Conservation (phyloP, 2,113 vertebrate species). For the Rhea americana region DNA sequence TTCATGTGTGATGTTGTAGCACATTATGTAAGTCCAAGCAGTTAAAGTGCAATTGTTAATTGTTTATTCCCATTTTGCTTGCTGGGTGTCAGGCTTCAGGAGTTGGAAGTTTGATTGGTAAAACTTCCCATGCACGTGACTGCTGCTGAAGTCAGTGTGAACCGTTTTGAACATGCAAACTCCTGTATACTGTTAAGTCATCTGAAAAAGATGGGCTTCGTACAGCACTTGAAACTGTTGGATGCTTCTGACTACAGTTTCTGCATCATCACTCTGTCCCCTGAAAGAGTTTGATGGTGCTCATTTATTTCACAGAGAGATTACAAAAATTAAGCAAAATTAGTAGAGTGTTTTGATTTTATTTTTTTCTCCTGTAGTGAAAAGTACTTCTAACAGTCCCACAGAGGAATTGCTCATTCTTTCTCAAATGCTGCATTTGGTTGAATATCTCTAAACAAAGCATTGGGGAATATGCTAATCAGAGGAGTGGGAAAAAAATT, state of each 20-base stretch:
- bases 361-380: neutral
- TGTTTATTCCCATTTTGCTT: conserved; percentile 33
- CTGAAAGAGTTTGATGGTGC: neutral
- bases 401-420: neutral
- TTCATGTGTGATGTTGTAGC: neutral
- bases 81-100: conserved; percentile 12
- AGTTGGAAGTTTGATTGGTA: neutral
- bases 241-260: neutral
- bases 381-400: neutral
- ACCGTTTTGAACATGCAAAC: neutral
- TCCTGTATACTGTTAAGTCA: neutral
- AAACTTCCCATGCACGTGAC: neutral
- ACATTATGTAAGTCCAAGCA: neutral
- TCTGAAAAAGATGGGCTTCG: neutral
- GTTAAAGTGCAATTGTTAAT: conserved; percentile 43
- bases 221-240: neutral
- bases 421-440: conserved; percentile 28
- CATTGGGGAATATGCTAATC: neutral
- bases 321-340: neutral
- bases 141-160: neutral
- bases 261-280: neutral
- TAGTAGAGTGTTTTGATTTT: neutral
- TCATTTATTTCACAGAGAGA: neutral
- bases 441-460: neutral
- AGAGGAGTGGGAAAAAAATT: neutral